Conservation (phyloP, 2,888 invertebrate genomes). For the Blera fallax region DNA sequence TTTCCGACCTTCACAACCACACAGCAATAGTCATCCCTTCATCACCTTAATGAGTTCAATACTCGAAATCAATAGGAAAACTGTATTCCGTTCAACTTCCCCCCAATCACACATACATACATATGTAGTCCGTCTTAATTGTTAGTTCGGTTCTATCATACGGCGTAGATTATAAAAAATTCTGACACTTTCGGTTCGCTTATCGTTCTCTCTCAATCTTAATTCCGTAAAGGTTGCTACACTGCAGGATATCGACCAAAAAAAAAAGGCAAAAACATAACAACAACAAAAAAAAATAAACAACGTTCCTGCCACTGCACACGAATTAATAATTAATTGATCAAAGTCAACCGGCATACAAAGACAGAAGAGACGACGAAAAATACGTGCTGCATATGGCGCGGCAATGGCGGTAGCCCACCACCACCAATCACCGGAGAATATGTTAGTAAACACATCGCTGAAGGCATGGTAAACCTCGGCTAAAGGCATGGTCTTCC, state of each 20-base stretch:
- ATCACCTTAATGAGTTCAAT: not conserved
- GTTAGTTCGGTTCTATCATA: constrained; percentile 4
- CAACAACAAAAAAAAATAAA: not conserved
- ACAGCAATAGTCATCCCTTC: too few relatives aligned
- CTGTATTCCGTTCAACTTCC: not conserved
- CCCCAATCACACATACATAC: not conserved
- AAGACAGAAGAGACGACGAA: not conserved
- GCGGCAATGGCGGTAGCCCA: constrained; percentile 15
- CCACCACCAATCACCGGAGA: constrained; percentile 44
- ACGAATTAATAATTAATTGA: constrained; percentile 70
- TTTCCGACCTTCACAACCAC: too few relatives aligned
- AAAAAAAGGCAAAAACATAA: too few relatives aligned
- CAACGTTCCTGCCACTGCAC: constrained; percentile 26
- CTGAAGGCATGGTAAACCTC: constrained; percentile 35
- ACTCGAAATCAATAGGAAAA: not conserved
- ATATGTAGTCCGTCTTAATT: constrained; percentile 19
- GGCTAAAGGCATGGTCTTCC: not conserved
- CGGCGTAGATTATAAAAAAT: constrained; percentile 10
- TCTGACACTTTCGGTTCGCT: constrained; percentile 39
- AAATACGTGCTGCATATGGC: constrained; percentile 20
- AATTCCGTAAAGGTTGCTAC: constrained; percentile 14
- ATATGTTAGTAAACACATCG: constrained; percentile 67
- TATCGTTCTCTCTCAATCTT: constrained; percentile 32
- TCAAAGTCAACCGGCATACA: constrained; percentile 59
- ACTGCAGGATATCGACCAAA: constrained; percentile 23